Evolutionary conservation across 2,113 vertebrate genomes (phyloP).

Genomic region (Scortum barcoo): DNA sequence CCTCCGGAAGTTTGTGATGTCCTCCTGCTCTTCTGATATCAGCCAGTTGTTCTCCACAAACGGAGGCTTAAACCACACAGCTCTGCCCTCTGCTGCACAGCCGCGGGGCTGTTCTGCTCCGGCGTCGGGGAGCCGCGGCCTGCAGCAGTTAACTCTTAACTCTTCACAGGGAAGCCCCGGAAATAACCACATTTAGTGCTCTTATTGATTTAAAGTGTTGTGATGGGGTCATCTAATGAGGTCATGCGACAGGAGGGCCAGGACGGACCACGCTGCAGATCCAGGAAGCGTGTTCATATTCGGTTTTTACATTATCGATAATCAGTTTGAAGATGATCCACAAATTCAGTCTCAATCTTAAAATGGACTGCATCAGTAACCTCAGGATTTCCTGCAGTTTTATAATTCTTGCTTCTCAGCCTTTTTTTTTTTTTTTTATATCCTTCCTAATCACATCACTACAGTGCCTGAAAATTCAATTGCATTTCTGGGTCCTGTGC

Average conservation of each 20-base stretch:
- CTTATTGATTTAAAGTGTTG: not conserved
- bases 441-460: conserved; percentile 60
- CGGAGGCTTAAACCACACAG: conserved; percentile 35
- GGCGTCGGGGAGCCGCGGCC: not conserved
- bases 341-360: conserved; percentile 16
- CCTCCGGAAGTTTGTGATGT: conserved; percentile 1
- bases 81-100: conserved; percentile 64
- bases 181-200: conserved; percentile 20
- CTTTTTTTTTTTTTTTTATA: too few relatives aligned
- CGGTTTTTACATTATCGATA: conserved; percentile 7
- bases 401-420: conserved; percentile 29
- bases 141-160: conserved; percentile 14
- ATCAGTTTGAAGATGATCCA: not conserved
- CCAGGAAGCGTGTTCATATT: not conserved
- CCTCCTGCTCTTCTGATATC: not conserved
- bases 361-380: conserved; percentile 5
- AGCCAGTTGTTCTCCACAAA: conserved; percentile 1
- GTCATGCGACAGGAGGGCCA: not conserved
- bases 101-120: conserved; percentile 16
- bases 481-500: conserved; percentile 46
- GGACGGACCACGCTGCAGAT: not conserved
- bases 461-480: conserved; percentile 59
- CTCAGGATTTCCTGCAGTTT: conserved; percentile 37
- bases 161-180: not conserved
- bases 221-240: conserved; percentile 1